These are phyloP conservation scores for Myzus persicae DNA, from an alignment of 1,140 invertebrate species.

Conservation along the genomic window DNA sequence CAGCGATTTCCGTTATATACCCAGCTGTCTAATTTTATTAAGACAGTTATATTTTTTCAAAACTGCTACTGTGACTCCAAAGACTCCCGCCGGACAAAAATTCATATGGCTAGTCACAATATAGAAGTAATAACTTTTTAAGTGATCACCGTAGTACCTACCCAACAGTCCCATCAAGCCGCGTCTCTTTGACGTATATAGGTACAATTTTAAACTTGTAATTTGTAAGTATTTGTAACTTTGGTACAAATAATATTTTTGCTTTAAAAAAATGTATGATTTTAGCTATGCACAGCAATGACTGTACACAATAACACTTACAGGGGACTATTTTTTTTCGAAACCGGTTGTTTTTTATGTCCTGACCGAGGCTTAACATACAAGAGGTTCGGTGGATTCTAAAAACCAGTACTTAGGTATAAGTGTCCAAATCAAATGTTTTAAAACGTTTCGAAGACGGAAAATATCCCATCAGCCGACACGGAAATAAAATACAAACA, in stretches of 20 bases:
- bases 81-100: background rate
- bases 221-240: too few relatives aligned
- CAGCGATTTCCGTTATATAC: too few relatives aligned
- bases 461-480: background rate
- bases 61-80: background rate
- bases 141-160: background rate
- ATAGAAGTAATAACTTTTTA: background rate
- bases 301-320: background rate
- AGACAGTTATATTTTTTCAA: background rate
- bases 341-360: background rate
- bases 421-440: background rate
- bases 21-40: background rate
- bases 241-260: too few relatives aligned
- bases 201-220: background rate
- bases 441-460: background rate
- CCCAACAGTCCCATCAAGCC: too few relatives aligned
- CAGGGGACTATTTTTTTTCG: background rate
- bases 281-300: background rate
- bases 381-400: rapidly evolving
- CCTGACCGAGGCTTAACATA: background rate
- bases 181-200: background rate
- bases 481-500: background rate
- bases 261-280: too few relatives aligned
- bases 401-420: background rate
- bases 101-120: background rate